Conservation (phyloP, 2,888 invertebrate genomes). For the Panzeria rudis region DNA sequence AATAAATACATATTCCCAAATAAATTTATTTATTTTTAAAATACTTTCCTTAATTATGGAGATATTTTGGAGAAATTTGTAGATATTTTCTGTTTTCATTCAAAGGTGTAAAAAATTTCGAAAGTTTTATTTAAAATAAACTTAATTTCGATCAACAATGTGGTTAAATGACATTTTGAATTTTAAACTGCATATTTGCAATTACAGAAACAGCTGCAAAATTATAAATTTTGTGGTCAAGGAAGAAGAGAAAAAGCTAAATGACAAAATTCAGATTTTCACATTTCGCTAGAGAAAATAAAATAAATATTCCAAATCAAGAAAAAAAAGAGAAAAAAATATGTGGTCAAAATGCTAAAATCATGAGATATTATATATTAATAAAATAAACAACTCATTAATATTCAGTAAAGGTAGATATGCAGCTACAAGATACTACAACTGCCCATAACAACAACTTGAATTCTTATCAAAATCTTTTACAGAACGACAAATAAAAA, state of each 20-base stretch:
- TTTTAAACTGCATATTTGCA: constrained; percentile 10
- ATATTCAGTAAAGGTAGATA: constrained; percentile 56
- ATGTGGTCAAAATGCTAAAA: constrained; percentile 59
- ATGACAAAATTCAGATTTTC: constrained; percentile 39
- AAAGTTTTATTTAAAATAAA: constrained; percentile 57
- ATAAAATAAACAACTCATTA: constrained; percentile 62
- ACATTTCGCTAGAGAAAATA: constrained; percentile 49
- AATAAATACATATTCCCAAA: neutral
- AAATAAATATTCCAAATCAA: constrained; percentile 16
- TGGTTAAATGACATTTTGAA: constrained; percentile 60
- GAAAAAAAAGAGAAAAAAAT: constrained; percentile 21
- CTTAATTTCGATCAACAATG: constrained; percentile 4
- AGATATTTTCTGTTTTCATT: neutral
- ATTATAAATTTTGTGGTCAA: constrained; percentile 54
- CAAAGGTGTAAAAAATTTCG: constrained; percentile 45
- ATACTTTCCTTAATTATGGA: constrained; percentile 7
- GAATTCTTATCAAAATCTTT: constrained; percentile 63
- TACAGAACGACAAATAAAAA: constrained; percentile 18
- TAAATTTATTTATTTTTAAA: neutral
- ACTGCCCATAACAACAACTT: constrained; percentile 22
- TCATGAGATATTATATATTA: constrained; percentile 20
- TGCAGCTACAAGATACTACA: constrained; percentile 41
- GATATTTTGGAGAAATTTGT: constrained; percentile 31
- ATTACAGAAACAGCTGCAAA: constrained; percentile 58
- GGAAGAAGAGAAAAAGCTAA: constrained; percentile 10